phyloP scores from a whole-genome alignment of 1,140 invertebrate genomes.

The Magallana angulata region DNA sequence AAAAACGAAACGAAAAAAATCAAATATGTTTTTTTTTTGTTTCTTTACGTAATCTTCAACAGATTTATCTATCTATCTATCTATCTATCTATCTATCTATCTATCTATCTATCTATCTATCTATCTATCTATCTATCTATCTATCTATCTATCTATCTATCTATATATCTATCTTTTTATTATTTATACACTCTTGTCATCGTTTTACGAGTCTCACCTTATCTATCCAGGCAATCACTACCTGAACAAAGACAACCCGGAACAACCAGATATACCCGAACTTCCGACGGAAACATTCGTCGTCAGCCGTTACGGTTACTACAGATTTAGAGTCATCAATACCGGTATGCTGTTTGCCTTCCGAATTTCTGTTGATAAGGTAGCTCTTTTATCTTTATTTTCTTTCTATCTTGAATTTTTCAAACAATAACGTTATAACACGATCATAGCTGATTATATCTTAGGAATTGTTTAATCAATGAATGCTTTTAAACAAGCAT shows the following conservation, averaged over 20 bases:
- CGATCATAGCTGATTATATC: no score
- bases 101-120: no score
- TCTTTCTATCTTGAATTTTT: neutral
- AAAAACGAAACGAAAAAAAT: no score
- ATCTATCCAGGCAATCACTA: slow-evolving; percentile 8
- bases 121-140: no score
- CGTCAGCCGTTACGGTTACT: slow-evolving; percentile 36
- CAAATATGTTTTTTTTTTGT: no score
- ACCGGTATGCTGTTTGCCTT: slow-evolving; percentile 50
- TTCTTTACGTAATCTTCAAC: neutral
- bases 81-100: no score
- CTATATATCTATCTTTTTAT: no score
- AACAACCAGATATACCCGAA: neutral
- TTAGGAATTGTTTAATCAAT: neutral
- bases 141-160: no score
- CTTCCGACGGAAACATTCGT: slow-evolving; percentile 31
- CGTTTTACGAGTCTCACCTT: no score
- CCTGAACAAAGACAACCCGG: slow-evolving; percentile 30
- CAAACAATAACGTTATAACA: no score
- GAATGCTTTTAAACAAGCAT: slow-evolving; percentile 39
- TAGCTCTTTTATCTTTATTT: slow-evolving; percentile 9
- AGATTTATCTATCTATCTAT: no score
- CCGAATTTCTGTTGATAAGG: slow-evolving; percentile 41
- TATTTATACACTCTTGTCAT: no score
- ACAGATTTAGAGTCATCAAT: slow-evolving; percentile 40